Evolutionary conservation across 2,797 vertebrate genomes (phyloP).

Genomic region (Phoeniculus purpureus): DNA sequence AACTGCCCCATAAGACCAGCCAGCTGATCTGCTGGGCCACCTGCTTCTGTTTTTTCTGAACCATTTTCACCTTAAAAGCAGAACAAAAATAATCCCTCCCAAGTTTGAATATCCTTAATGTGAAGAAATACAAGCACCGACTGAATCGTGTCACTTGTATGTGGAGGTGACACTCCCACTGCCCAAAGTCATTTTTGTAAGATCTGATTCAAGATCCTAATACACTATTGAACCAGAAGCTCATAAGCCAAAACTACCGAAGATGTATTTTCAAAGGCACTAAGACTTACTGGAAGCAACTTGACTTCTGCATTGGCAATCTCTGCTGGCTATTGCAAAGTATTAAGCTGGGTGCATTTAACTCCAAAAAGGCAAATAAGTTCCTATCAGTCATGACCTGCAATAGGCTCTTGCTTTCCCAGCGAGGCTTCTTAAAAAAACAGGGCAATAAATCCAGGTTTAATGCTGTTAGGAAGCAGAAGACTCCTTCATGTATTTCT

Average conservation of each 20-base stretch:
- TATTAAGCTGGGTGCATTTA: background rate
- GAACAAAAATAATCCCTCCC: background rate
- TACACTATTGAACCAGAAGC: background rate
- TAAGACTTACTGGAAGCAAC: background rate
- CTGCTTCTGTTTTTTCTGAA: background rate
- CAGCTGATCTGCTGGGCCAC: background rate
- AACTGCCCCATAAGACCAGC: rapidly evolving
- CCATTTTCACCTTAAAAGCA: background rate
- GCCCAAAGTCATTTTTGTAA: background rate
- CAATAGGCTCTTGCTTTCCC: background rate
- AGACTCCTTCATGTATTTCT: background rate
- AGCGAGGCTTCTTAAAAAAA: constrained; percentile 5
- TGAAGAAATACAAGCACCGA: background rate
- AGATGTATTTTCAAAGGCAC: constrained; percentile 30
- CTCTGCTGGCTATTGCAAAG: background rate
- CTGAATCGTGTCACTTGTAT: background rate
- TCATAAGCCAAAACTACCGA: background rate
- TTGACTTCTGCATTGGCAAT: background rate
- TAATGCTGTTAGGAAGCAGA: background rate
- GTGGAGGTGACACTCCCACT: background rate
- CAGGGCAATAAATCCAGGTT: background rate
- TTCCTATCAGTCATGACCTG: background rate
- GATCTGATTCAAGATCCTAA: background rate
- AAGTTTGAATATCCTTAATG: background rate
- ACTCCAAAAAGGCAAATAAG: background rate